Evolutionary conservation across 2,797 vertebrate genomes (phyloP).

Genomic region (Numenius phaeopus): DNA sequence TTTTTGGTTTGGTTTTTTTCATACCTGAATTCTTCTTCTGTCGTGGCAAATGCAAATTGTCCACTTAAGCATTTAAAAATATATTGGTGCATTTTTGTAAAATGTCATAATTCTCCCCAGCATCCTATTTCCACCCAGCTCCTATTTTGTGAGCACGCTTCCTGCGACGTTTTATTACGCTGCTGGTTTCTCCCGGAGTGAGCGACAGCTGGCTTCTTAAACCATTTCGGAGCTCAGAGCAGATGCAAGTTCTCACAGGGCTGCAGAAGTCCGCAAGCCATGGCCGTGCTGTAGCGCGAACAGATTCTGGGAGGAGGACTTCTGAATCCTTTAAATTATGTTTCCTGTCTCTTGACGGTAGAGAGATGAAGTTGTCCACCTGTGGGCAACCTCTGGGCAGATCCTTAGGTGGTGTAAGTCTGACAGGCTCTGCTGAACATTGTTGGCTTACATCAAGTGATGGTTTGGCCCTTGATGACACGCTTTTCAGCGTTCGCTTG

Average conservation of each 20-base stretch:
- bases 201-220: not conserved
- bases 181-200: not conserved
- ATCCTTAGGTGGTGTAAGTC: not conserved
- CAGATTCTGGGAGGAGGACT: not conserved
- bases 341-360: not conserved
- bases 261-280: not conserved
- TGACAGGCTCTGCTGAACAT: not conserved
- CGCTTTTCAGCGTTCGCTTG: not conserved
- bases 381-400: not conserved
- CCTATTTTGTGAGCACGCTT: not conserved
- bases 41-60: not conserved
- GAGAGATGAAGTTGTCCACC: not conserved
- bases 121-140: not conserved
- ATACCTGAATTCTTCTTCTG: not conserved
- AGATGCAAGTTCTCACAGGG: not conserved
- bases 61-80: not conserved
- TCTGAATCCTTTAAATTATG: not conserved
- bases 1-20: not conserved
- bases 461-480: not conserved
- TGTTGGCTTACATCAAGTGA: not conserved
- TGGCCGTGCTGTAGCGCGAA: not conserved
- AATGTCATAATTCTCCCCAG: not conserved
- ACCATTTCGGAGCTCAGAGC: not conserved
- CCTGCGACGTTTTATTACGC: not conserved
- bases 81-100: not conserved